Evolutionary conservation across 2,888 invertebrate genomes (phyloP), one percentile per base, ranked within the genome.

Genomic region (Mythimna ferrago): DNA sequence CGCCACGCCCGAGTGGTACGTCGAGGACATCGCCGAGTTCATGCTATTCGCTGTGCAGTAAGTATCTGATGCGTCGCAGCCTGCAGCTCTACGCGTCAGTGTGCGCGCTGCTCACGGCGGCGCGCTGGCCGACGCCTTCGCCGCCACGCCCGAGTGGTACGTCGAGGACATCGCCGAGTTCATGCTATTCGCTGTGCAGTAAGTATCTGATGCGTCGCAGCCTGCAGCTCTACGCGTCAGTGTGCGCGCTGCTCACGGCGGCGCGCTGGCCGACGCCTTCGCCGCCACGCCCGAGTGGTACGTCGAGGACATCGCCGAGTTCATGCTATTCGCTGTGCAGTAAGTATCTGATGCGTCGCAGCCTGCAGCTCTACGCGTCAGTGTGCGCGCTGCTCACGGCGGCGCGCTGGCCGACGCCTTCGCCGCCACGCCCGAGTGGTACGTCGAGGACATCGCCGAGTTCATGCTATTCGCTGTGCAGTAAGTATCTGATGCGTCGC

Each of bases 111-210:
- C 96, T 99, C 68, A n/a, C 94, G 97, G 62, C n/a, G 21, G 65
- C 38, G 48, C 86, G 60, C 78, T 76, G 51, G 96, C 97, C 54
- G 97, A 97, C 84, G 97, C 98, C 86, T 99, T 99, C 96, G 97
- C 98, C 69, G 98, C 99, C 87, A 97, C 99, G 90, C 99, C 99
- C 57, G 99, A 99, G 96, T 99, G 99, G 98, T 99, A 99, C 93
- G 97, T 99, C 86, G 99, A 99, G 94, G 99, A 99, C 92, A 98
- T 99, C 87, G 99, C 99, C 16, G 99, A 99, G 94, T 99, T 99
- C 94, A 97, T 99, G 89, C 97, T 99, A 51, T 99, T 99, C 92
- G 97, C 98, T 6, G 97, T 99, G 89, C 99, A 99, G 98, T 99
- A 95, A 98, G 98, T 97, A 75, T 5, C 57, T 99, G 83, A 97